Conservation (phyloP, 2,888 invertebrate species). For the Hedychridium roseum region DNA sequence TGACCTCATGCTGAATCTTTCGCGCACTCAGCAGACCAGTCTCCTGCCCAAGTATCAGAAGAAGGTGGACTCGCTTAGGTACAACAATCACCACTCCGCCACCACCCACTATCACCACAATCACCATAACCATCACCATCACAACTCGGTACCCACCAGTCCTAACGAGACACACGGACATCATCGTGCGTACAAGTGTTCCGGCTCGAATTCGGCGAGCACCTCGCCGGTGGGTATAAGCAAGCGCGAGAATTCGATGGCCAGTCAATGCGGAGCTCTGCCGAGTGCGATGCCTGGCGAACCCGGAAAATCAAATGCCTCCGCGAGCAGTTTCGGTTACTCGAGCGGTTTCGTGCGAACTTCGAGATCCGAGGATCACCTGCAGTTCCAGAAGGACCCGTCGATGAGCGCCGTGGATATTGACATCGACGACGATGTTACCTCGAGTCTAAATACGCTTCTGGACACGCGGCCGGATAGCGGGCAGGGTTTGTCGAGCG, state of each 20-base stretch:
- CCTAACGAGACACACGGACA: slow-evolving; percentile 73
- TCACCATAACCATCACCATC: slow-evolving; percentile 66
- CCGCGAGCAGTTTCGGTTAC: slow-evolving; percentile 47
- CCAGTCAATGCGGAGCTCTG: slow-evolving; percentile 33
- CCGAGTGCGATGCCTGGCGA: slow-evolving; percentile 26
- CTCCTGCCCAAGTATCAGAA: slow-evolving; percentile 70
- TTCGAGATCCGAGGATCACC: slow-evolving; percentile 90
- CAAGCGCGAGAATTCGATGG: slow-evolving; percentile 62
- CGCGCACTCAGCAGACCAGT: slow-evolving; percentile 77
- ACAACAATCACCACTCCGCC: slow-evolving; percentile 70
- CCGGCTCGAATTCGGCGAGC: slow-evolving; percentile 65
- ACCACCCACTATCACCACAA: slow-evolving; percentile 65
- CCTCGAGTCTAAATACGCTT: slow-evolving; percentile 90
- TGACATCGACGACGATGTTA: slow-evolving; percentile 92
- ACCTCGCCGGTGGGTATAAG: slow-evolving; percentile 67
- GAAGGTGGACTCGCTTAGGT: slow-evolving; percentile 67
- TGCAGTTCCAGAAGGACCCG: slow-evolving; percentile 82
- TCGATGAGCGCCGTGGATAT: slow-evolving; percentile 86
- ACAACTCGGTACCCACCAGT: slow-evolving; percentile 76
- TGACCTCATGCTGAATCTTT: slow-evolving; percentile 92
- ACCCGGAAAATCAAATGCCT: slow-evolving; percentile 31
- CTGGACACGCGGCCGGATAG: slow-evolving; percentile 78
- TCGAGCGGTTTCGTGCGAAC: slow-evolving; percentile 78
- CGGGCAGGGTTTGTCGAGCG: slow-evolving; percentile 67
- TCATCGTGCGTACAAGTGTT: slow-evolving; percentile 63